phyloP scores from a whole-genome alignment of 1,140 invertebrate genomes.

The Rhizoglyphus robini region DNA sequence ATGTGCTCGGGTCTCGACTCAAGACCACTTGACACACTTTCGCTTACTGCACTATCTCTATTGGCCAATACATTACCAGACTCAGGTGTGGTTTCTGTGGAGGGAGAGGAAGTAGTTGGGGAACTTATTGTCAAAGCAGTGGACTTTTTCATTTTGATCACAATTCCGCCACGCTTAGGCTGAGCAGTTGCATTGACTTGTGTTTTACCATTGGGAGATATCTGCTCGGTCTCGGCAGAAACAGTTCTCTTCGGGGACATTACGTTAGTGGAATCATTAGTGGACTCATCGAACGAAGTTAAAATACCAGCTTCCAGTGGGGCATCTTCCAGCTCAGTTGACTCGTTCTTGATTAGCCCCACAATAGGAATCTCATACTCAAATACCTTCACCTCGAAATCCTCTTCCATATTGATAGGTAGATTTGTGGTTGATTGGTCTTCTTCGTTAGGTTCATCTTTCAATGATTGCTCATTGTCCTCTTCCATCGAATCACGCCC shows the following conservation, averaged over 20 bases:
- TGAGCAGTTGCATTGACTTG: not conserved
- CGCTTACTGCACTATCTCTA: too few species aligned
- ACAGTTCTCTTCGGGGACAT: not conserved
- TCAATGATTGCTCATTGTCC: constrained; percentile 1
- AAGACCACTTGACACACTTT: too few species aligned
- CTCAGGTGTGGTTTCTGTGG: too few species aligned
- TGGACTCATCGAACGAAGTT: not conserved
- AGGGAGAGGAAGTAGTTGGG: too few species aligned
- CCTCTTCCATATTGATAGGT: not conserved
- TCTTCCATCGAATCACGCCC: not conserved
- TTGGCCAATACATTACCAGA: too few species aligned
- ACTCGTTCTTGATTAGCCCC: not conserved
- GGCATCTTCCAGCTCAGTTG: not conserved
- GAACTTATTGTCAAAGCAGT: not conserved
- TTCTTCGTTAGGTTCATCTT: constrained; percentile 4
- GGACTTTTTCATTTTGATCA: constrained; percentile 18
- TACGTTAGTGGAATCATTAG: not conserved
- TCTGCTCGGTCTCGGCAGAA: not conserved
- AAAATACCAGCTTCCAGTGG: not conserved
- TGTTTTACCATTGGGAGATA: not conserved
- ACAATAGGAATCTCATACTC: constrained; percentile 14
- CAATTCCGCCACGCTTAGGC: constrained; percentile 16
- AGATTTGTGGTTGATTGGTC: not conserved
- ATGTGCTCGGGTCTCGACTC: too few species aligned
- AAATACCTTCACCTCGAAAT: constrained; percentile 12